Percentiles rank a stretch among this genome's conserved stretches.
These are phyloP conservation scores for Colossoma macropomum DNA, from an alignment of 2,113 vertebrate species.

Conservation along the genomic window DNA sequence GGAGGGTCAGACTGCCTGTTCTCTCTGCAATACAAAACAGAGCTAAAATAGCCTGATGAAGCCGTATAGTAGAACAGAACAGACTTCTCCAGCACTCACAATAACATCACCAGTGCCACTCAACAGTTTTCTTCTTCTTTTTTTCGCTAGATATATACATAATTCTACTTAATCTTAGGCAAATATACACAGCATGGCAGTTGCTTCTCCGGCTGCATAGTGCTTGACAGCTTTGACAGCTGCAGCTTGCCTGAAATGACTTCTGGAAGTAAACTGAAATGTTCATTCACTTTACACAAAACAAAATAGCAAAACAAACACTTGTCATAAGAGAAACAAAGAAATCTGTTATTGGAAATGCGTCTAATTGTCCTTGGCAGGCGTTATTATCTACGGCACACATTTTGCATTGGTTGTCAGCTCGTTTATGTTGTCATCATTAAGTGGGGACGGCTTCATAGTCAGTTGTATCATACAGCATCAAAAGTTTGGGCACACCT, in stretches of 20 bases:
- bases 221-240: conserved; percentile 44
- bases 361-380: not conserved
- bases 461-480: not conserved
- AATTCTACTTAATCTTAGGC: conserved; percentile 42
- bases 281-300: conserved; percentile 34
- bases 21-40: not conserved
- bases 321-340: not conserved
- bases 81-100: conserved; percentile 17
- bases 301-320: conserved; percentile 7
- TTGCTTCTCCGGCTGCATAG: not conserved
- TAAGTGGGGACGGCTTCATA: not conserved
- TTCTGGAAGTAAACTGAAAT: conserved; percentile 7
- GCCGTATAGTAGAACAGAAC: not conserved
- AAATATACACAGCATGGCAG: not conserved
- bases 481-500: too few species aligned
- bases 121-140: not conserved
- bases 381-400: not conserved
- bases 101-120: not conserved
- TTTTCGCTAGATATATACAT: not conserved
- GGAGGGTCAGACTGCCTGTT: not conserved
- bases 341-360: not conserved
- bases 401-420: not conserved
- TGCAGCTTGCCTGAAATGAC: conserved; percentile 30
- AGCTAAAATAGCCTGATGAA: not conserved
- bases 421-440: not conserved